phyloP scores from a whole-genome alignment of 2,888 invertebrate genomes.

The Drosophila neotestacea region DNA sequence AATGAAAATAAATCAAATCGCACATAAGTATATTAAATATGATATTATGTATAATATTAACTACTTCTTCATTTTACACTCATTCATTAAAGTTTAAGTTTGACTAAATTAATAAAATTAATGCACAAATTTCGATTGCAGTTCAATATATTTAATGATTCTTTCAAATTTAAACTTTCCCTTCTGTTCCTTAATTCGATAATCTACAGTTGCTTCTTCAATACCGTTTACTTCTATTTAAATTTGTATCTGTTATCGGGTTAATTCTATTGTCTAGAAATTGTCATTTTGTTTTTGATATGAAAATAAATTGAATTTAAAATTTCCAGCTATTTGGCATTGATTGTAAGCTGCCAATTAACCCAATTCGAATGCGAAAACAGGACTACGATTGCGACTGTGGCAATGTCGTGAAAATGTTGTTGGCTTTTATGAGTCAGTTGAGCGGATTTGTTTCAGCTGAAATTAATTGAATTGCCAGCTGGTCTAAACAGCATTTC shows the following conservation, averaged over 20 bases:
- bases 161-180: background rate
- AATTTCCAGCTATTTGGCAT: constrained; percentile 13
- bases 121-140: too few species aligned
- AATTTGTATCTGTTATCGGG: background rate
- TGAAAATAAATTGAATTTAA: constrained; percentile 13
- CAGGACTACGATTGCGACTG: constrained; percentile 4
- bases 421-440: constrained; percentile 15
- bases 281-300: background rate
- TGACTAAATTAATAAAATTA: too few species aligned
- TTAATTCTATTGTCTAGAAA: background rate
- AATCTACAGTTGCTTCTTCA: too few species aligned
- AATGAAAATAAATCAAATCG: constrained; percentile 18
- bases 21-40: constrained; percentile 26
- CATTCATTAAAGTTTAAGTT: too few species aligned
- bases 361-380: constrained; percentile 40
- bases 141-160: background rate
- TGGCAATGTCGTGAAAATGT: constrained; percentile 6
- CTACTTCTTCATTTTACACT: background rate
- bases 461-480: constrained; percentile 38
- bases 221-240: background rate
- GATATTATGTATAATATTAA: background rate
- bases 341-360: constrained; percentile 41
- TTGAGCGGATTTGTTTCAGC: constrained; percentile 42
- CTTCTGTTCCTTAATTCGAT: too few species aligned
- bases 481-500: constrained; percentile 29